Conservation (phyloP, 2,797 vertebrate species). For the Sarcoramphus papa region DNA sequence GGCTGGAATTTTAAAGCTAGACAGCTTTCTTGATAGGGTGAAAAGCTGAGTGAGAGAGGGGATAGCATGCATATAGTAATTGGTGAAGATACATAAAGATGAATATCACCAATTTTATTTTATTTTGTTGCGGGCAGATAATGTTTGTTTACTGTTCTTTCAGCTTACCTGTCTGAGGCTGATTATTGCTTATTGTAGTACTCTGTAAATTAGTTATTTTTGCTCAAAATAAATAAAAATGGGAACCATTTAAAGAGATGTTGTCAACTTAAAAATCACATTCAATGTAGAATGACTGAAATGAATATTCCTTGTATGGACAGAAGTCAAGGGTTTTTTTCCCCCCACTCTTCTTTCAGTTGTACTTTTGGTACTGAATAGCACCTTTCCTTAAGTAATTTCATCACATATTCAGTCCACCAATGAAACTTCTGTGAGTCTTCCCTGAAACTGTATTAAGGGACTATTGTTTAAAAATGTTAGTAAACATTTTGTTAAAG, state of each 20-base stretch:
- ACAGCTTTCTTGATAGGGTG: neutral
- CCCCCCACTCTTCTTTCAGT: neutral
- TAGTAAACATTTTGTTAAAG: neutral
- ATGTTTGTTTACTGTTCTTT: neutral
- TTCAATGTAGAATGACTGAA: neutral
- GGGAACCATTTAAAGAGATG: neutral
- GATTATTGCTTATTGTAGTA: neutral
- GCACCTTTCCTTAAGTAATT: neutral
- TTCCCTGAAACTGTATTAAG: neutral
- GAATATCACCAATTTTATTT: neutral
- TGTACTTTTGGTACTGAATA: neutral
- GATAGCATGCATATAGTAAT: neutral
- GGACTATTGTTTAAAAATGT: neutral
- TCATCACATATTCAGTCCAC: neutral
- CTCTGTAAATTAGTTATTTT: neutral
- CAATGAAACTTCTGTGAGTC: neutral
- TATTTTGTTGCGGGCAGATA: neutral
- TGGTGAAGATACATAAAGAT: neutral
- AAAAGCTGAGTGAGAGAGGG: neutral
- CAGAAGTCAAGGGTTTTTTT: neutral
- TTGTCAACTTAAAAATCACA: neutral
- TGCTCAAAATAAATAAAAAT: neutral
- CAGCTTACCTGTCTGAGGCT: neutral
- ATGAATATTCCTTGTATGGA: neutral
- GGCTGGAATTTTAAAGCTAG: neutral